Evolutionary conservation across 2,797 vertebrate species (phyloP), one percentile per base, ranked within the genome.

Genomic region (Leptatherina wallacei): DNA sequence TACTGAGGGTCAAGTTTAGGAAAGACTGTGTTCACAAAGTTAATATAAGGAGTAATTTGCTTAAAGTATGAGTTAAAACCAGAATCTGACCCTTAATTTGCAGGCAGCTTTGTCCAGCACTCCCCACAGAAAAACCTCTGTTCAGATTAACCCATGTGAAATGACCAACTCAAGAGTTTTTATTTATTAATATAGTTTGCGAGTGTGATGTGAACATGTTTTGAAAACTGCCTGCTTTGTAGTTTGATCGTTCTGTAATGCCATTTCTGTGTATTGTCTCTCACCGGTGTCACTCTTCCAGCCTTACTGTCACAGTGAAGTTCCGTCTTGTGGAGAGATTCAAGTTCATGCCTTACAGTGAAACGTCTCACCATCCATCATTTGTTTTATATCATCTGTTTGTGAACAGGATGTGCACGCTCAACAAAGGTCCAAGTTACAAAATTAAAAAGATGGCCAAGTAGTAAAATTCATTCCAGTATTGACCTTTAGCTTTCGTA

Each of bases 191-290:
- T 83, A 75, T 89, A 80, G 75, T 82, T 73, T 84, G 54, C 85
- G 77, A 67, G 74, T 80, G 71, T 87, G 71, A 84, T 83, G 80
- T 87, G 78, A 71, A 75, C 56, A 77, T 85, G 76, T 85, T 85
- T 55, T 78, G 68, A 73, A 85, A 87, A 78, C 77, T 92, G 91
- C 85, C 94, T 94, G 69, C 90, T 90, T 84, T 87, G 93, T 89
- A 88, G 90, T 89, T 87, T 81, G 85, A 89, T 86, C 74, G 82
- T 90, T 91, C 80, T 88, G 82, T 91, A 90, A 88, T 85, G 82
- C 88, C 92, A 93, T 91, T 84, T 86, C 74, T 78, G 78, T 92
- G 91, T 92, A 71, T 83, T 85, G 85, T 92, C 80, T 90, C 77
- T 89, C 82, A 85, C 85, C 63, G 3, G 75, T 86, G 80, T 93